A percentile compares a stretch with the other conserved stretches of the same genome.
Evolutionary conservation across 1,140 invertebrate species (phyloP).

Genomic region (Cotesia chilonis): DNA sequence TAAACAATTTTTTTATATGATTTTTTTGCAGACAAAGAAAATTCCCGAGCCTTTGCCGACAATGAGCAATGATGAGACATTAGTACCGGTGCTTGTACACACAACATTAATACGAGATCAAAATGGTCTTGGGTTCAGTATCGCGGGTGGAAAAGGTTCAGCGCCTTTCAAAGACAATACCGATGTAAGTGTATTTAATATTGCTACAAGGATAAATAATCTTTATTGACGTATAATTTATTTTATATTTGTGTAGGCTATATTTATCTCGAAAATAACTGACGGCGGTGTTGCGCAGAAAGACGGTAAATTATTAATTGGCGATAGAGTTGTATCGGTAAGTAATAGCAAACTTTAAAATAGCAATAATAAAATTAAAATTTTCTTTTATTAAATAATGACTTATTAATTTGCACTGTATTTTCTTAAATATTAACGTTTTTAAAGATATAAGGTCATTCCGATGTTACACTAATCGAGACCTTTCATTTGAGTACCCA

Average conservation of each 20-base stretch:
- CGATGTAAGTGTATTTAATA: conserved; percentile 64
- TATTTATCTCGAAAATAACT: conserved; percentile 93
- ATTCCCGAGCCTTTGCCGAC: conserved; percentile 59
- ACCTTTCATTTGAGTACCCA: too few relatives aligned
- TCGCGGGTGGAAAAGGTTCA: conserved; percentile 92
- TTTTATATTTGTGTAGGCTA: conserved; percentile 74
- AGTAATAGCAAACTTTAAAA: conserved; percentile 57
- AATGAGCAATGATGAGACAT: conserved; percentile 52
- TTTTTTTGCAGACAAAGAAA: conserved; percentile 54
- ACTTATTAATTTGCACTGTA: too few relatives aligned
- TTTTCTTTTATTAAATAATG: too few relatives aligned
- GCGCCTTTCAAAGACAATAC: conserved; percentile 78
- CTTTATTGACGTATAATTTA: conserved; percentile 9
- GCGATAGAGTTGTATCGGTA: conserved; percentile 92
- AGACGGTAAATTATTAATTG: conserved; percentile 91
- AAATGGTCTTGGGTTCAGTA: conserved; percentile 92
- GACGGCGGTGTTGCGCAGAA: conserved; percentile 90
- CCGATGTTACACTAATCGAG: too few relatives aligned
- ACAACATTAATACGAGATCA: conserved; percentile 91
- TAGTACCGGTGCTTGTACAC: conserved; percentile 70
- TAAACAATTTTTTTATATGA: neutral
- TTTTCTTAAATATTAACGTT: too few relatives aligned
- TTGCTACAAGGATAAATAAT: conserved; percentile 3
- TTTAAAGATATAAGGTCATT: too few relatives aligned
- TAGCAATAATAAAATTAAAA: neutral